Percentiles rank a stretch among this genome's conserved stretches.
Conservation (phyloP, 1,140 invertebrate genomes). For the Daktulosphaira vitifoliae region DNA sequence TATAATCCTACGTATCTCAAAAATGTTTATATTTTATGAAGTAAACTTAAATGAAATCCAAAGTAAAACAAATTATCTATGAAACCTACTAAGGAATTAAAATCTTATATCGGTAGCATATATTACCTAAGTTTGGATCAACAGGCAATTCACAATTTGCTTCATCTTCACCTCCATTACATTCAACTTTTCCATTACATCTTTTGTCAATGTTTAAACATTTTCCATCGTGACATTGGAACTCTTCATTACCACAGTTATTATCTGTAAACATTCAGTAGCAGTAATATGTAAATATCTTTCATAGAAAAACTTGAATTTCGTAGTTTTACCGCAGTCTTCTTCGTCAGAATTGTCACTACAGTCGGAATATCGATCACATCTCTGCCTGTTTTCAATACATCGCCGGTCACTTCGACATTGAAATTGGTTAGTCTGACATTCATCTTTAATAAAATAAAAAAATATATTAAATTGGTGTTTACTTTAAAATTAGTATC, state of each 20-base stretch:
- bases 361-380: constrained; percentile 62
- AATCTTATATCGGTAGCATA: too few relatives aligned
- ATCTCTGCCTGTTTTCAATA: constrained; percentile 50
- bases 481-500: too few relatives aligned
- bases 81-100: too few relatives aligned
- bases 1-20: too few relatives aligned
- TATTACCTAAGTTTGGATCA: constrained; percentile 37
- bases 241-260: constrained; percentile 47
- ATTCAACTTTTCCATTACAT: constrained; percentile 43
- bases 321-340: constrained; percentile 53
- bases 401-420: constrained; percentile 49
- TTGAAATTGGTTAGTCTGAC: constrained; percentile 46
- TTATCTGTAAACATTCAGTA: too few relatives aligned
- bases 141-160: constrained; percentile 15
- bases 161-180: constrained; percentile 43
- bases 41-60: too few relatives aligned
- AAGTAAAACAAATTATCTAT: too few relatives aligned
- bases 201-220: constrained; percentile 38
- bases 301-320: too few relatives aligned
- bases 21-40: too few relatives aligned
- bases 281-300: too few relatives aligned
- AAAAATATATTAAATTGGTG: neutral
- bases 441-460: constrained; percentile 7
- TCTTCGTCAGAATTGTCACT: constrained; percentile 65
- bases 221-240: constrained; percentile 40